Conservation (phyloP, 1,140 invertebrate genomes). For the Lethocerus indicus region DNA sequence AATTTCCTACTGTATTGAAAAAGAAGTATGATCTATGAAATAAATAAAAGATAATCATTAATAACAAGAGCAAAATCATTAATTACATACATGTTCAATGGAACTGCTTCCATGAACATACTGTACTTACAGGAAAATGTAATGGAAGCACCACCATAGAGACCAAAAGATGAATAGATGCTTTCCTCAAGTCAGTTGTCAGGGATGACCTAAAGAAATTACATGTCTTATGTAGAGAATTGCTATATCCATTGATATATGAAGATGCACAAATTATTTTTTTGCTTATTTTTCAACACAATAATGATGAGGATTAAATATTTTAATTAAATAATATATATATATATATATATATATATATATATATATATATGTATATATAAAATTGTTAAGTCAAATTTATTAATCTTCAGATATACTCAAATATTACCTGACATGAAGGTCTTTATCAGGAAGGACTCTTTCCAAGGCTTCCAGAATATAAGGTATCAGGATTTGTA, state of each 20-base stretch:
- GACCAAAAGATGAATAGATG: constrained; percentile 76
- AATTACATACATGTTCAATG: not conserved
- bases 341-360: no score
- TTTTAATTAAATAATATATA: no score
- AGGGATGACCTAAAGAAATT: constrained; percentile 13
- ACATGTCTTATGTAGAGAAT: not conserved
- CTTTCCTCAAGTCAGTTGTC: constrained; percentile 58
- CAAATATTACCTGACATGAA: constrained; percentile 28
- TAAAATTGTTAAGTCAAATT: no score
- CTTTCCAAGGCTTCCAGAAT: constrained; percentile 78
- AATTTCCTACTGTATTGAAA: no score
- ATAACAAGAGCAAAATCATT: constrained; percentile 2
- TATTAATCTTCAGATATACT: not conserved
- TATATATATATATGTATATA: no score
- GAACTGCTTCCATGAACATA: not conserved
- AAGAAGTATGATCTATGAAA: no score
- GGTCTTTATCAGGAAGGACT: constrained; percentile 61
- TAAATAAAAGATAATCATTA: constrained; percentile 1
- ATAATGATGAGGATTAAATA: no score
- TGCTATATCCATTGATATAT: not conserved
- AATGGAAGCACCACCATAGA: constrained; percentile 79
- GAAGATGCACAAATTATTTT: no score
- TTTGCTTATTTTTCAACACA: no score
- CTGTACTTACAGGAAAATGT: constrained; percentile 56
- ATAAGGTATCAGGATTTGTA: constrained; percentile 76